phyloP scores from a whole-genome alignment of 2,888 invertebrate genomes.

The Acrocyrtus sp. region DNA sequence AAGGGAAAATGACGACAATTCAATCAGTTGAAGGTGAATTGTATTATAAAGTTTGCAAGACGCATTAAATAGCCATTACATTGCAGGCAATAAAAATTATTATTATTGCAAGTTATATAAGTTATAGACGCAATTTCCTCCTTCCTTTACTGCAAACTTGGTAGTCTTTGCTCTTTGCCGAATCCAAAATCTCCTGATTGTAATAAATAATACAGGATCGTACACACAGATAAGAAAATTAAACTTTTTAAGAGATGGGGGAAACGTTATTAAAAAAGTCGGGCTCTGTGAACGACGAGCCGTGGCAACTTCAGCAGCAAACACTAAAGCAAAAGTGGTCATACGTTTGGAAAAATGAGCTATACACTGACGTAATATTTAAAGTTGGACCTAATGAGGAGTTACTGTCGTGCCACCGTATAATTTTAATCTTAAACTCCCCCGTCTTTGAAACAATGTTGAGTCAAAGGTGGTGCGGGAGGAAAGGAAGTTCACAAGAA shows the following conservation, averaged over 20 bases:
- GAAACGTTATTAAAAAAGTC: slow-evolving; percentile 42
- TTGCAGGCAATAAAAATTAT: too few relatives aligned
- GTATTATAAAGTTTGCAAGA: too few relatives aligned
- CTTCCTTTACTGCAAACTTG: too few relatives aligned
- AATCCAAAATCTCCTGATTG: too few relatives aligned
- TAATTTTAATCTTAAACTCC: slow-evolving; percentile 57
- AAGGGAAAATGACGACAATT: too few relatives aligned
- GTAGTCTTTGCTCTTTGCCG: too few relatives aligned
- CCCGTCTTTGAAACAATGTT: slow-evolving; percentile 61
- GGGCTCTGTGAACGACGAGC: slow-evolving; percentile 32
- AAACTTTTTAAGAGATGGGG: slow-evolving; percentile 50
- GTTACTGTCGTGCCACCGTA: slow-evolving; percentile 44
- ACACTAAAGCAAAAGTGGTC: slow-evolving; percentile 51
- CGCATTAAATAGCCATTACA: too few relatives aligned
- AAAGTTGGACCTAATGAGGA: slow-evolving; percentile 48
- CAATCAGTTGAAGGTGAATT: too few relatives aligned
- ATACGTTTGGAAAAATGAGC: slow-evolving; percentile 52
- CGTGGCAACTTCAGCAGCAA: slow-evolving; percentile 54
- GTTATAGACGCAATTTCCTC: too few relatives aligned
- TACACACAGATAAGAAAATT: too few relatives aligned
- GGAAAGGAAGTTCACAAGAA: slow-evolving; percentile 1
- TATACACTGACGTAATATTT: slow-evolving; percentile 55
- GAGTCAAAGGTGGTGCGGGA: slow-evolving; percentile 51
- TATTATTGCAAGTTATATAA: too few relatives aligned
- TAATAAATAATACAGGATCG: too few relatives aligned